Percentiles rank a stretch among this genome's conserved stretches.
phyloP scores from a whole-genome alignment of 2,888 invertebrate genomes.

The Halocaridina rubra region DNA sequence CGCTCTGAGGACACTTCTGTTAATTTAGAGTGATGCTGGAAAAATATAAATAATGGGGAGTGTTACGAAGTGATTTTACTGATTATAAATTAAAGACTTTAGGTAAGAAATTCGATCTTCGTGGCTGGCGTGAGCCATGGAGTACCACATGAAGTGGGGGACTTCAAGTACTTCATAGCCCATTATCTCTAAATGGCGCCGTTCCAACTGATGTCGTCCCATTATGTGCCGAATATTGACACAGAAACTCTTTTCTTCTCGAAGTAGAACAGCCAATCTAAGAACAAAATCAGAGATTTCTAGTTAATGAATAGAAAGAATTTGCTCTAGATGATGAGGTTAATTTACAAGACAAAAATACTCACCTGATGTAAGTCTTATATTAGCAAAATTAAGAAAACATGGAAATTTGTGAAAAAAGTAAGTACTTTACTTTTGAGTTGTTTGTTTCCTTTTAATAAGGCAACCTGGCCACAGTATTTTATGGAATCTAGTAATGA shows the following conservation, averaged over 20 bases:
- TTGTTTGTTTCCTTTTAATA: background rate
- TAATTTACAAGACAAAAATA: background rate
- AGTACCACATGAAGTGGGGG: conserved; percentile 73
- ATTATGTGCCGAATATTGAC: conserved; percentile 70
- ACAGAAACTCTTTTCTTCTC: conserved; percentile 71
- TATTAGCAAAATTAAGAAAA: too few species aligned
- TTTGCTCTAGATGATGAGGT: background rate
- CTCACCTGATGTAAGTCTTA: too few species aligned
- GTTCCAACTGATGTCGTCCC: conserved; percentile 72
- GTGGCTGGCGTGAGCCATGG: conserved; percentile 67
- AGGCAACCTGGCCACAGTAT: too few species aligned
- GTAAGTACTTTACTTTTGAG: background rate
- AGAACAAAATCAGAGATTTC: conserved; percentile 27
- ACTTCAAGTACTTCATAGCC: conserved; percentile 74
- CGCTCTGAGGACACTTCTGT: too few species aligned
- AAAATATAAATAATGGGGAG: too few species aligned
- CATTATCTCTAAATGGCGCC: conserved; percentile 75
- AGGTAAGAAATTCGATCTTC: conserved; percentile 45
- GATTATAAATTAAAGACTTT: conserved; percentile 25
- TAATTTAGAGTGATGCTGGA: too few species aligned
- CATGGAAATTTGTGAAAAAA: too few species aligned
- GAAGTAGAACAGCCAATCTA: conserved; percentile 72
- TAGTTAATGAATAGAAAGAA: background rate
- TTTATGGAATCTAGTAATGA: too few species aligned
- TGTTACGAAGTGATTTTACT: too few species aligned